Percentiles rank a stretch among this genome's conserved stretches.
These are phyloP conservation scores for Drosophila ustulata DNA, from an alignment of 2,888 invertebrate genomes.

Conservation along the genomic window DNA sequence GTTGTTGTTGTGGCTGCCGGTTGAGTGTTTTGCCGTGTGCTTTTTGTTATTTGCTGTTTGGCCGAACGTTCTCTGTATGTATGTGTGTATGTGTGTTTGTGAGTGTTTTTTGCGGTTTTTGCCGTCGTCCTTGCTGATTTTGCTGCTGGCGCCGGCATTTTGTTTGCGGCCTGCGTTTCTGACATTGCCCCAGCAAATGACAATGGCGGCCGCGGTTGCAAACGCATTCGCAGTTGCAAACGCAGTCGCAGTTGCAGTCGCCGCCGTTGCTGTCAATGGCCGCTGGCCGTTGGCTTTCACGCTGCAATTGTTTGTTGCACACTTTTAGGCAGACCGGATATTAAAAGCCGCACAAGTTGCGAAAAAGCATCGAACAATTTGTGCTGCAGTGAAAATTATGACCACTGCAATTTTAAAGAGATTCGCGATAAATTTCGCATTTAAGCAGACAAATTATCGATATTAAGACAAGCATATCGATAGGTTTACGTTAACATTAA, in stretches of 20 bases:
- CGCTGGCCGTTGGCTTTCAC: conserved; percentile 60
- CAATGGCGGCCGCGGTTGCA: conserved; percentile 57
- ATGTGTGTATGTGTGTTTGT: conserved; percentile 53
- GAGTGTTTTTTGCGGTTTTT: conserved; percentile 68
- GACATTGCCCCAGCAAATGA: conserved; percentile 76
- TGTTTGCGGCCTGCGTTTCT: conserved; percentile 67
- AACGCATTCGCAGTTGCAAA: conserved; percentile 22
- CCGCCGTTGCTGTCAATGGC: conserved; percentile 60
- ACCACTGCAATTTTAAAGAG: conserved; percentile 2
- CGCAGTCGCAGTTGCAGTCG: conserved; percentile 27
- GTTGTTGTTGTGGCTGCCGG: conserved; percentile 50
- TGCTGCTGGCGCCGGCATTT: conserved; percentile 59
- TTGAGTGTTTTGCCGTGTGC: conserved; percentile 75
- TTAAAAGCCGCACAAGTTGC: conserved; percentile 60
- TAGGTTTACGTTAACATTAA: too few species aligned
- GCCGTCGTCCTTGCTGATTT: conserved; percentile 25
- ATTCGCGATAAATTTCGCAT: too few species aligned
- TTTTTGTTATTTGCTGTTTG: conserved; percentile 79
- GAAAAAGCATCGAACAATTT: conserved; percentile 61
- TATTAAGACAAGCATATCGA: too few species aligned
- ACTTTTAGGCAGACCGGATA: conserved; percentile 68
- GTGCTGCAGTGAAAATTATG: conserved; percentile 1
- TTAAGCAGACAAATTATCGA: too few species aligned
- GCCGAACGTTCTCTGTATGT: conserved; percentile 46
- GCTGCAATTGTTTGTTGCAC: conserved; percentile 42